Base-by-base conservation (phyloP, 2,797 vertebrate species). In the Urosaurus nigricauda region DNA sequence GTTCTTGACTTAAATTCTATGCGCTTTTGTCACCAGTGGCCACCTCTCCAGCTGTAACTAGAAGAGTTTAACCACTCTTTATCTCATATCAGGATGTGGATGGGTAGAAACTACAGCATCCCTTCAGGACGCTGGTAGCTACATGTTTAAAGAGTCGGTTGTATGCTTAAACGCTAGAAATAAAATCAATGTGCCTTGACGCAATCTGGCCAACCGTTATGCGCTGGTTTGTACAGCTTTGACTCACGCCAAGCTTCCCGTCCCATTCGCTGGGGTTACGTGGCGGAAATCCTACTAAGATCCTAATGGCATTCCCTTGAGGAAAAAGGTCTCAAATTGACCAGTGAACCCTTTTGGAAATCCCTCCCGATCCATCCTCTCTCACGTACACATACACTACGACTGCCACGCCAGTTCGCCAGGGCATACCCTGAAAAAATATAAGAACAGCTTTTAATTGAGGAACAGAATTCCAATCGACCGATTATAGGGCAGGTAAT, bases 401-500 rank as follows among this genome's bases (percentile, higher is more conserved):
- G 51, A 73, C 37, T 26, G 53, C 13, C 43, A 80, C 70, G 73
- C 87, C 43, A 85, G n/a, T 2, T 79, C 78, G 16, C 21, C 88
- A 86, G 73, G 29, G 0, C 86, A 91, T 90, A 94, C 88, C 87
- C 86, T 96, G 94, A 91, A 94, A 96, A 96, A 95, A 95, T 96
- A 43, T 43, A 95, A 94, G 89, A 87, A 84, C 79, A 94, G 93
- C 0, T 0, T 97, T 87, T 87, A 87, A 97, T 96, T 97, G 93
- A 93, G 58, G 90, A 75, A 85, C 78, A 91, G 88, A 0, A 90
- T 85, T 90, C 60, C 85, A 92, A 83, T 60, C 58, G 74, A 86
- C n/a, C 90, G 92, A 82, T 79, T 84, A 82, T 74, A 88, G 87
- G 90, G 84, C 77, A 88, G 85, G 89, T 87, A 16, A 92, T 89